Evolutionary conservation across 2,113 vertebrate genomes (phyloP), one percentile per base, ranked within the genome.

Genomic region (Octodon degus): DNA sequence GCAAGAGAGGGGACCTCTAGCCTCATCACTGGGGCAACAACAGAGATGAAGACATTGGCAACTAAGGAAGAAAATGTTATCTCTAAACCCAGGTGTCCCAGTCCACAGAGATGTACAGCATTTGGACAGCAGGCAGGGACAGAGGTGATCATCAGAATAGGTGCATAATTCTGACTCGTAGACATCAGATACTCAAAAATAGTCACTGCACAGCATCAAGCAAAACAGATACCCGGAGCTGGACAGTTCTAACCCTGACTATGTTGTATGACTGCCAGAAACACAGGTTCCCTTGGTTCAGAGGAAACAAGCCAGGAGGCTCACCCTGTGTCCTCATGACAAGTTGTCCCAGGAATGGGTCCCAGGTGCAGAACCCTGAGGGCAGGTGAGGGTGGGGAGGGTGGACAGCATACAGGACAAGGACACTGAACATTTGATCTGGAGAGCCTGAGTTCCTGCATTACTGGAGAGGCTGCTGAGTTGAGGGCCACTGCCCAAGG

Each of bases 1-100:
- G 25, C 30, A 20, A 11, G 1, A 10, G 43, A 58, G 24, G 40
- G 53, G 20, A 19, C 62, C n/a, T 3, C 1, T 63, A 50, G 34
- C 4, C 87, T 89, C 60, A 37, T 93, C 34, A n/a, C 70, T 19
- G 58, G 89, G 91, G 60, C 89, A 86, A 13, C 12, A 77, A 67
- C 4, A 50, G 62, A 93, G 43, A 19, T 50, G 5, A 83, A 47
- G 25, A 34, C 10, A 16, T 11, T 77, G 67, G 40, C 34, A 32
- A 10, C 37, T 10, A 53, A 68, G 27, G 19, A 63, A 25, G 10
- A 37, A 43, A 55, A 8, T 80, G 79, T 81, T 43, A 14, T 79
- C 72, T 60, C 25, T 53, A 72, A 94, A 62, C 55, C 62, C 14
- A 12, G 58, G 67, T 19, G 37, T 63, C 25, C 37, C 8, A 37